A percentile compares a stretch with the other conserved stretches of the same genome.
Evolutionary conservation across 2,113 vertebrate genomes (phyloP).

Genomic region (Pogonocichla stellata): DNA sequence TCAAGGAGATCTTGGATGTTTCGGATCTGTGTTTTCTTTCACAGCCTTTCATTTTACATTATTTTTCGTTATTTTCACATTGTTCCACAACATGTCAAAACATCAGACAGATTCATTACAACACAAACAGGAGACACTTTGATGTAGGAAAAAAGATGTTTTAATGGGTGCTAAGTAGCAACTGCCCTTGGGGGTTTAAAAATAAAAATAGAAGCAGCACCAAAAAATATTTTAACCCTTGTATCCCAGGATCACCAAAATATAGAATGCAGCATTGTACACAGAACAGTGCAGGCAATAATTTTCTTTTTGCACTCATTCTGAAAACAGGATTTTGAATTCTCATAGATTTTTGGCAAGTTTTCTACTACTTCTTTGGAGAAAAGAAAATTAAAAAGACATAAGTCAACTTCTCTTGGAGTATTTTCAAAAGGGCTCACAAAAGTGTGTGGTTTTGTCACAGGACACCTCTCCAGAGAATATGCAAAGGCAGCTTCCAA

Average conservation of each 20-base stretch:
- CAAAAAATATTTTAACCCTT: conserved; percentile 42
- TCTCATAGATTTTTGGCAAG: background rate
- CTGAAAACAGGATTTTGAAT: background rate
- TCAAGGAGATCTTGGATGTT: background rate
- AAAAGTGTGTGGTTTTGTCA: background rate
- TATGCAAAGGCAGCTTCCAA: background rate
- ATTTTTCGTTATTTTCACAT: conserved; percentile 29
- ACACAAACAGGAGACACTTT: conserved; percentile 51
- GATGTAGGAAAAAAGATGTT: conserved; percentile 45
- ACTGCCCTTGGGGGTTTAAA: conserved; percentile 30
- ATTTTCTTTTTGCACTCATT: background rate
- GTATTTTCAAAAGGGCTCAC: background rate
- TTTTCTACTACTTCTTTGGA: background rate
- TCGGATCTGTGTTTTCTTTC: background rate
- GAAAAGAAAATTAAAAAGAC: background rate
- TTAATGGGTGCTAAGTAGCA: conserved; percentile 56
- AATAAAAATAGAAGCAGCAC: conserved; percentile 51
- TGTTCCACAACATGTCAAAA: conserved; percentile 53
- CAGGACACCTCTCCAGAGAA: background rate
- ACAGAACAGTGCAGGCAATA: background rate
- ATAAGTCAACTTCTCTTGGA: background rate
- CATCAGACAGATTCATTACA: conserved; percentile 45
- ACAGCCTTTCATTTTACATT: background rate
- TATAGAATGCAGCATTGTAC: accelerated
- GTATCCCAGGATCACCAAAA: background rate